phyloP scores from a whole-genome alignment of 2,797 vertebrate genomes.

The Acropternis orthonyx region DNA sequence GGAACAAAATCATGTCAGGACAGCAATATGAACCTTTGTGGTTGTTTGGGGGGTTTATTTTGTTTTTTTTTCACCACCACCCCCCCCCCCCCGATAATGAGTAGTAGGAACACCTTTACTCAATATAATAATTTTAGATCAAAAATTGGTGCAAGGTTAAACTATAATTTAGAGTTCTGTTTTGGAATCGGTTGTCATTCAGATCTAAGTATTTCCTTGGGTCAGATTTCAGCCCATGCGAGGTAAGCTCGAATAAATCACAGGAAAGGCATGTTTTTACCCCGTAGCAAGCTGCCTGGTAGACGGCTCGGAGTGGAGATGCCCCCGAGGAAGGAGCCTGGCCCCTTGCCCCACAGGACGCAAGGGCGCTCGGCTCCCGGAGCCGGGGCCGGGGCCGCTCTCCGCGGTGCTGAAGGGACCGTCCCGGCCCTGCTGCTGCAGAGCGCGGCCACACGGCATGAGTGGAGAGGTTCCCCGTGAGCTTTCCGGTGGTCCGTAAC shows the following conservation, averaged over 20 bases:
- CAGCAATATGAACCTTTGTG: not conserved
- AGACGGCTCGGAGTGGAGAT: not conserved
- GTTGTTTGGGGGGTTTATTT: too few species aligned
- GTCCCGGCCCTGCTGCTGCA: not conserved
- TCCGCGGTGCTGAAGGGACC: conserved; percentile 60
- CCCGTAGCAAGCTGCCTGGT: not conserved
- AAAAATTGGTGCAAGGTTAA: not conserved
- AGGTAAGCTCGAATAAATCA: not conserved
- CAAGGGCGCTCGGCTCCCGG: too few species aligned
- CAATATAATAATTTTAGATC: not conserved
- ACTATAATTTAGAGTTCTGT: not conserved
- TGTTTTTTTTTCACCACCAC: too few species aligned
- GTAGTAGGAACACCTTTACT: not conserved
- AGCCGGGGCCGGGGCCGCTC: not conserved
- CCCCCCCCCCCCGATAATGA: too few species aligned
- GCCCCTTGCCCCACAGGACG: rapidly evolving
- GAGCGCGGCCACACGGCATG: rapidly evolving
- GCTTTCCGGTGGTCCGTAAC: too few species aligned
- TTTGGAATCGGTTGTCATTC: not conserved
- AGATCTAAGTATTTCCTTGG: not conserved
- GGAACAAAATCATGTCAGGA: not conserved
- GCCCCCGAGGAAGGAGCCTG: rapidly evolving
- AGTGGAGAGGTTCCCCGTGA: rapidly evolving
- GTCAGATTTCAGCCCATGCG: not conserved
- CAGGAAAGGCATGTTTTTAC: not conserved